These are phyloP conservation scores for Liposcelis brunnea DNA, from an alignment of 2,888 invertebrate species.

Conservation along the genomic window DNA sequence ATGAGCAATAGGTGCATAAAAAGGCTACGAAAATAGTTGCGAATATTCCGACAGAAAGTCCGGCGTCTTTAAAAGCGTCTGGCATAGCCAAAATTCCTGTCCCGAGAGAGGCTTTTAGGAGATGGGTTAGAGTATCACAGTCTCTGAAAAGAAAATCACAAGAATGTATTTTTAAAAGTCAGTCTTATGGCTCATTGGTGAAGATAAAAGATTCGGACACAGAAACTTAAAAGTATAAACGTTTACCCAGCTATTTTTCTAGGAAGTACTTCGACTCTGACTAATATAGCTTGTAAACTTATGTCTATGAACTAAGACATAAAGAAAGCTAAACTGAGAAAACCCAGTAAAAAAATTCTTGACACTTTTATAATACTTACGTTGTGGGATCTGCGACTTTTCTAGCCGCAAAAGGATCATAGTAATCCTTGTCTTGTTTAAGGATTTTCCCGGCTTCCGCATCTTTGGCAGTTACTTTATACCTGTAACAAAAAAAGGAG, in stretches of 20 bases:
- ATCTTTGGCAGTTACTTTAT: constrained; percentile 41
- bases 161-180: constrained; percentile 11
- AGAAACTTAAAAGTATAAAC: constrained; percentile 6
- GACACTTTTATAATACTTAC: constrained; percentile 39
- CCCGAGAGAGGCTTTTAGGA: constrained; percentile 89
- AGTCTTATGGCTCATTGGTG: background rate
- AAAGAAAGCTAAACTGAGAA: too few relatives aligned
- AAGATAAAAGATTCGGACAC: constrained; percentile 16
- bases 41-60: constrained; percentile 66
- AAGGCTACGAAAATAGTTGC: constrained; percentile 71
- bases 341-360: too few relatives aligned
- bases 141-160: constrained; percentile 42
- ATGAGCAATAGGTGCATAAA: constrained; percentile 88
- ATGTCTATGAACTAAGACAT: too few relatives aligned
- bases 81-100: constrained; percentile 95
- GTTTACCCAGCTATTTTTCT: too few relatives aligned
- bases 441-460: constrained; percentile 33
- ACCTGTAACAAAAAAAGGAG: constrained; percentile 29
- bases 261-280: too few relatives aligned
- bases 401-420: constrained; percentile 58
- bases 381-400: constrained; percentile 59
- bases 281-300: too few relatives aligned
- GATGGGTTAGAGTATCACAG: constrained; percentile 78
- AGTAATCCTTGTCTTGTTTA: constrained; percentile 30
- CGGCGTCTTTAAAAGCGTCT: constrained; percentile 72